Evolutionary conservation across 2,113 vertebrate genomes (phyloP), one percentile per base, ranked within the genome.

Genomic region (Ardeotis arabs): DNA sequence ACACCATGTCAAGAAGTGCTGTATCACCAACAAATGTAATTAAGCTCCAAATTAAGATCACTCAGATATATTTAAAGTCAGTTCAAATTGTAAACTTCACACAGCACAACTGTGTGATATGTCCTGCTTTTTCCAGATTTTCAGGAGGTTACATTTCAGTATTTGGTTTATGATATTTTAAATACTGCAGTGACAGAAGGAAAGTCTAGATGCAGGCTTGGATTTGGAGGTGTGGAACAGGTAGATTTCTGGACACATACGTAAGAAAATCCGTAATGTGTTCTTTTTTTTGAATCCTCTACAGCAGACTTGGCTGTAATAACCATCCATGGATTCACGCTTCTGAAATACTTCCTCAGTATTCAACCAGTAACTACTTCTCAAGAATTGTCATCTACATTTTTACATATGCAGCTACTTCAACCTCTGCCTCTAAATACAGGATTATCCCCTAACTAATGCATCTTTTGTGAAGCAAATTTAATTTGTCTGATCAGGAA

Each of bases 31-130:
- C 14, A 59, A 60, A 64, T 8, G 7, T 29, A 59, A 39, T 63
- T 59, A 77, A 77, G 25, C 25, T 73, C 28, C 62, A 56, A 50
- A 69, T 23, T 24, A 77, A 85, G 17, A 74, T 16, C 47, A 29
- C 70, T 37, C 55, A 89, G 37, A 7, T 70, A 41, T 41, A 56
- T 55, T 70, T 35, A 31, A 74, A 82, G 44, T 55, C 59, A 31
- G 31, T 81, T 72, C 84, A 64, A 45, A 64, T 2, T 41, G 29
- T 24, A 35, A 84, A 63, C 41, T 68, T 81, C n/a, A 63, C 13
- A 2, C 28, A 56, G 52, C 0, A 0, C 50, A 70, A 19, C 31
- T 31, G 13, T 28, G 50, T 0, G 0, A 14, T 23, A 37, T 33
- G 31, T 37, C 37, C 49, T 37, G 24, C 41, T 39, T 76, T 62